Conservation (phyloP, 2,797 vertebrate species). For the Crocodylus rhombifer region DNA sequence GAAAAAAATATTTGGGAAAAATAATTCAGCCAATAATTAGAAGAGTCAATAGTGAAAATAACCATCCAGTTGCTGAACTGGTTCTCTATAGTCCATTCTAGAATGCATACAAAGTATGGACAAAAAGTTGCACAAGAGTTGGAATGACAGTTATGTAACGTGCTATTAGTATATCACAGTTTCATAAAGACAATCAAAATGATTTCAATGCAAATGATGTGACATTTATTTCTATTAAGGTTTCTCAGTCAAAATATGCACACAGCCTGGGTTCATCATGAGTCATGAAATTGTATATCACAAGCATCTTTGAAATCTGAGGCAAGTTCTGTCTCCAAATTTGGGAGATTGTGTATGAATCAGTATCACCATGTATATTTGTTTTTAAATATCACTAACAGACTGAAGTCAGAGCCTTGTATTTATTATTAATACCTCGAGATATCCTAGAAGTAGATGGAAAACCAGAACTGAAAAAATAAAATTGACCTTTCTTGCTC, state of each 20-base stretch:
- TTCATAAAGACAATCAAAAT: not conserved
- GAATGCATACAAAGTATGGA: not conserved
- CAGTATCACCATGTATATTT: not conserved
- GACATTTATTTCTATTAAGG: not conserved
- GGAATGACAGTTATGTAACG: not conserved
- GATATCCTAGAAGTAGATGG: not conserved
- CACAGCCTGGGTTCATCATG: not conserved
- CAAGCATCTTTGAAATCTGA: constrained; percentile 6
- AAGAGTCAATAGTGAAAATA: not conserved
- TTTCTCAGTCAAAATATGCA: constrained; percentile 16
- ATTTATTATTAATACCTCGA: constrained; percentile 26
- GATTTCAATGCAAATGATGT: not conserved
- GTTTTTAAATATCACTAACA: constrained; percentile 49
- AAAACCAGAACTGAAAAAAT: not conserved
- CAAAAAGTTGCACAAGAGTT: not conserved
- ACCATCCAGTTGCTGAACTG: not conserved
- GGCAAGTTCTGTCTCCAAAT: constrained; percentile 1
- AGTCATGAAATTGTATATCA: constrained; percentile 18
- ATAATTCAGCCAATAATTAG: not conserved
- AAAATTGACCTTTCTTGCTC: not conserved
- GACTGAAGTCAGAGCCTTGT: constrained; percentile 1
- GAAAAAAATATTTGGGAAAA: not conserved
- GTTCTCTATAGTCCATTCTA: not conserved
- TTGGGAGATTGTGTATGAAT: not conserved
- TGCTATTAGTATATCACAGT: not conserved